Base-by-base conservation (phyloP, 2,797 vertebrate genomes). In the Enteromius anoplus region DNA sequence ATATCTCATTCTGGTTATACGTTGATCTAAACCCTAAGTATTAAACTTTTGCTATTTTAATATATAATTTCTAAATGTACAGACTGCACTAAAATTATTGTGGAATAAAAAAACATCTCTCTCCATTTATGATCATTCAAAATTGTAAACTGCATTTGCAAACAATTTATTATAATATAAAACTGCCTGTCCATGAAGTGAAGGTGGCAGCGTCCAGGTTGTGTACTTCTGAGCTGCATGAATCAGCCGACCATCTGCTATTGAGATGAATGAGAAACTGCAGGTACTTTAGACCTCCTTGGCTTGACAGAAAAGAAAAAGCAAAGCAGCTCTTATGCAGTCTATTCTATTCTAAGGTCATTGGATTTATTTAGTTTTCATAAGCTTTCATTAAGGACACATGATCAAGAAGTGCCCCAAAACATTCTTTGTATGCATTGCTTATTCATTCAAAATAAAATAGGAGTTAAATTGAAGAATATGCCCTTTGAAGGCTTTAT, bases 211-310 rank as follows among this genome's bases (percentile, higher is more conserved):
- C 60, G 15, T 64, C 60, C 60, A 64, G 65, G 49, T 78, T 78
- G 5, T 37, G 26, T 68, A 9, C 17, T 7, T 68, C 5, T 77
- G 62, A 75, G 55, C 66, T 23, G 45, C 42, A 65, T 58, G 45
- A 49, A 77, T 23, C 40, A 12, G 58, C 55, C 19, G 58, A 29
- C 37, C 75, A 29, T 77, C 75, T 77, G 58, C 26, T 78, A n/a
- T 45, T 47, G 40, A 47, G 60, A 37, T 75, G 51, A 58, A 75
- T 40, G 73, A 53, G 23, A 65, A 71, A n/a, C 42, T 42, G 14
- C 37, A 62, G n/a, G 51, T 68, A 66, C 17, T 75, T 75, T 17
- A 58, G 19, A 34, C 17, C 65, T 37, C 11, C 29, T n/a, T 75
- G 29, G 32, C 34, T 75, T n/a, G 11, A 58, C 40, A 32, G 12